These are phyloP conservation scores for Zapornia atra DNA, from an alignment of 2,113 vertebrate genomes.

Conservation along the genomic window DNA sequence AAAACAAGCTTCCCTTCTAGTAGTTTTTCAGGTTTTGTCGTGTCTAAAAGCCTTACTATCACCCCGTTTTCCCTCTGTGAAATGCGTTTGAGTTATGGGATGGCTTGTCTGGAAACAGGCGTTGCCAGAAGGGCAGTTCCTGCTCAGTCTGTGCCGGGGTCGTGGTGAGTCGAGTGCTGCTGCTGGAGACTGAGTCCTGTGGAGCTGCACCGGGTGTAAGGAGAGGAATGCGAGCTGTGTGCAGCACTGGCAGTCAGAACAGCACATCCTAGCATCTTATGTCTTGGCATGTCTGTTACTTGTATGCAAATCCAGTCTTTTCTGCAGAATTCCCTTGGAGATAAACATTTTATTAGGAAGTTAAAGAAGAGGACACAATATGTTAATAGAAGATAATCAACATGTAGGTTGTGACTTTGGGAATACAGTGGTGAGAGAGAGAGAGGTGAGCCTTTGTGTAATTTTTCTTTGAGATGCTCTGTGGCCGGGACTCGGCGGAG, in stretches of 20 bases:
- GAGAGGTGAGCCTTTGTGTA: not conserved
- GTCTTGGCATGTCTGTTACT: conserved; percentile 69
- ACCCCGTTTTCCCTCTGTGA: accelerated
- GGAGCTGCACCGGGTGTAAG: conserved; percentile 5
- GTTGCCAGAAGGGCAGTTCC: not conserved
- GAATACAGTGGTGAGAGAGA: not conserved
- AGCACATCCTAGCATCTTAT: conserved; percentile 40
- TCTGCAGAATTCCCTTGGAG: conserved; percentile 51
- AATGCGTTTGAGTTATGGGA: not conserved
- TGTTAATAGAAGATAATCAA: conserved; percentile 7
- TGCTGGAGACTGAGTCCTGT: not conserved
- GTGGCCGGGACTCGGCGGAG: accelerated
- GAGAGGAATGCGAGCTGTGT: conserved; percentile 34
- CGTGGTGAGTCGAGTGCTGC: not conserved
- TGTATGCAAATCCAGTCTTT: conserved; percentile 71
- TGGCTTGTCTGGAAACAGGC: not conserved
- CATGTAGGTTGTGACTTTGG: not conserved
- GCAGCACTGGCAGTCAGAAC: not conserved
- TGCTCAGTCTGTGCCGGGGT: not conserved
- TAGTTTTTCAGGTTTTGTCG: not conserved
- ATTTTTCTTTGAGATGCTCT: not conserved
- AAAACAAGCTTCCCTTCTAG: not conserved
- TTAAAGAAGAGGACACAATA: conserved; percentile 6
- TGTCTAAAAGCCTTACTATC: not conserved
- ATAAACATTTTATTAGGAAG: conserved; percentile 41